Evolutionary conservation across 2,797 vertebrate genomes (phyloP).

Genomic region (Melanotaenia boesemani): DNA sequence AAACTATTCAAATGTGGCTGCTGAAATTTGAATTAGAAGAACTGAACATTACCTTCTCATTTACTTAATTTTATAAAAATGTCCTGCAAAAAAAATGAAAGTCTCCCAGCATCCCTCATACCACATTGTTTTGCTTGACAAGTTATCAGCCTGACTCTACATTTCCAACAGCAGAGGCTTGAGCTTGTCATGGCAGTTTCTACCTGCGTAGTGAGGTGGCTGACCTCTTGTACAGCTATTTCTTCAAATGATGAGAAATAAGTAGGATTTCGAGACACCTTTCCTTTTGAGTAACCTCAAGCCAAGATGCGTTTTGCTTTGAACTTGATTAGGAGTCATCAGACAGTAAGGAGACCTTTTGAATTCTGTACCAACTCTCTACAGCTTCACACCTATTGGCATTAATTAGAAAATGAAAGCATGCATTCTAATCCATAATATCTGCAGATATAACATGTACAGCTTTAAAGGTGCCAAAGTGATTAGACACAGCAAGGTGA

Average conservation of each 20-base stretch:
- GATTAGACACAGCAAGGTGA: background rate
- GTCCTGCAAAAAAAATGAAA: background rate
- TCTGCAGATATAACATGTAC: background rate
- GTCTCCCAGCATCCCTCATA: background rate
- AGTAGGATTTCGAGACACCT: constrained; percentile 20
- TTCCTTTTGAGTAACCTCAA: constrained; percentile 29
- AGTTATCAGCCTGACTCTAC: background rate
- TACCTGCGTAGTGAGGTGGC: constrained; percentile 1
- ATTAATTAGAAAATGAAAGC: constrained; percentile 23
- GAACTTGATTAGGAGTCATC: constrained; percentile 42
- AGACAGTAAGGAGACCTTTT: constrained; percentile 24
- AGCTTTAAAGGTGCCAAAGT: background rate
- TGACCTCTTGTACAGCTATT: constrained; percentile 8
- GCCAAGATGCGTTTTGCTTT: constrained; percentile 29
- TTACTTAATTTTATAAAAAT: background rate
- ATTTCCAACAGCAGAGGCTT: constrained; percentile 25
- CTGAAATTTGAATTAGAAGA: background rate
- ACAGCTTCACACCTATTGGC: constrained; percentile 22
- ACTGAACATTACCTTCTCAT: too few species aligned
- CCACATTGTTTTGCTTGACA: background rate
- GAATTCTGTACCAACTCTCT: constrained; percentile 13
- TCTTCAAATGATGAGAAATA: constrained; percentile 32
- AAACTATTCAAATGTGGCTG: background rate
- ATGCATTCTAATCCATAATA: background rate
- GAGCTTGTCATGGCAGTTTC: constrained; percentile 14